Base-by-base conservation (phyloP, 2,888 invertebrate genomes). In the Panzeria rudis region DNA sequence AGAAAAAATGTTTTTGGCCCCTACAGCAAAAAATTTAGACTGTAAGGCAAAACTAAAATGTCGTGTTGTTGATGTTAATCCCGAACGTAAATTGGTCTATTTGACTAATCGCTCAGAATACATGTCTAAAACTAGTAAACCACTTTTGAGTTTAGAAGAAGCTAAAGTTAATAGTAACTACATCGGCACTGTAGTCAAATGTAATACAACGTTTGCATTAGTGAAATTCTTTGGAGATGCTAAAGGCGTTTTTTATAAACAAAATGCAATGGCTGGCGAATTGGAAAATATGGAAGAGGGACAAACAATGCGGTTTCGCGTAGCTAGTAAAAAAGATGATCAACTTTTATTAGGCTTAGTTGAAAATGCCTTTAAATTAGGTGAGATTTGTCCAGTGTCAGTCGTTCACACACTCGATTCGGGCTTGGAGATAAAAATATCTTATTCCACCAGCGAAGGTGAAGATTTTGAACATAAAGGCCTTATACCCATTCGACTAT, bases 101-200 rank as follows among this genome's bases (percentile, higher is more conserved):
- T 93, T 96, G 23, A 96, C 96, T 0, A 91, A 95, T 88, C 96
- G 96, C 88, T 94, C 94, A 3, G 94, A 95, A 3, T 93, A 96
- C 11, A 90, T 97, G 82, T 90, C 94, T 0, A 93, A 94, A 0
- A 93, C 94, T 0, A 89, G 94, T 2, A 93, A 93, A 17, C 91
- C 94, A 41, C 91, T 96, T 6, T 91, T 89, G 0, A 92, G 93
- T 2, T 93, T 94, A 62, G 90, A 93, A 0, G 91, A 94, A 9
- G 95, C 94, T 0, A 90, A 92, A 50, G 85, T 93, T 1, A 94
- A 94, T 47, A 91, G 93, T 4, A 78, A 89, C 1, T 92, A 89
- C 56, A 81, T 89, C 0, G 93, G 93, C 2, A 92, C 91, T 2
- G 89, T 93, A 25, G 91, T 93, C 0, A 91, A 91, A n/a, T 88